Evolutionary conservation across 2,797 vertebrate genomes (phyloP), one percentile per base, ranked within the genome.

Genomic region (Pseudochromis fuscus): DNA sequence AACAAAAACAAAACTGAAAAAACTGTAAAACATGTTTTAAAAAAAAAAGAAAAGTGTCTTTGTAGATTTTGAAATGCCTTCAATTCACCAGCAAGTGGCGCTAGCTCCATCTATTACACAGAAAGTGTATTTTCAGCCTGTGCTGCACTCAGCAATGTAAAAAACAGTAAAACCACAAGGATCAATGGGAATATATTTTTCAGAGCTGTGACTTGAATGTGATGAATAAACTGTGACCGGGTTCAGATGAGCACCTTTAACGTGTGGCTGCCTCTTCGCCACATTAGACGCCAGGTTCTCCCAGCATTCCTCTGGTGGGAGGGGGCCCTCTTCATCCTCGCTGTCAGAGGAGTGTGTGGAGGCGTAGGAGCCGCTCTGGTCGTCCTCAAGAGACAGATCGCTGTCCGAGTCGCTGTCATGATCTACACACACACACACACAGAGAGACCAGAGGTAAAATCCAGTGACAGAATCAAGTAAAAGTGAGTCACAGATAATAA

Each of bases 341-440:
- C 97, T 99, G 87, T 98, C 96, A 0, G 97, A 99, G 2, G 97
- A 98, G 89, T 95, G 96, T 2, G 96, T 96, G 59, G 97, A 98
- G 53, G 95, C 95, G 0, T 94, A 97, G 53, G 97, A 99, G 30
- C 95, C 96, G 4, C 96, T 99, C 65, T 94, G 95, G 79, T 98
- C 97, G 0, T 98, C 97, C 78, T 97, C 97, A 67, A 96, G 87
- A 16, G 97, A 99, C 79, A 98, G 87, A 78, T 99, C 97, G 53
- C 96, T 98, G 92, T 99, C 97, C 0, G 97, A 97, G 87, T 99
- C 97, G 0, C 95, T 96, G 93, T 97, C 96, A 0, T 71, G 94
- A 74, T 95, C 96, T 98, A 69, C 50, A 77, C 40, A 65, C 65
- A 62, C 44, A 77, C 98, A 69, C 50, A 77, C 40, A 65, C 65